Conservation (phyloP, 1,140 invertebrate species). For the Drosophila ironensis region DNA sequence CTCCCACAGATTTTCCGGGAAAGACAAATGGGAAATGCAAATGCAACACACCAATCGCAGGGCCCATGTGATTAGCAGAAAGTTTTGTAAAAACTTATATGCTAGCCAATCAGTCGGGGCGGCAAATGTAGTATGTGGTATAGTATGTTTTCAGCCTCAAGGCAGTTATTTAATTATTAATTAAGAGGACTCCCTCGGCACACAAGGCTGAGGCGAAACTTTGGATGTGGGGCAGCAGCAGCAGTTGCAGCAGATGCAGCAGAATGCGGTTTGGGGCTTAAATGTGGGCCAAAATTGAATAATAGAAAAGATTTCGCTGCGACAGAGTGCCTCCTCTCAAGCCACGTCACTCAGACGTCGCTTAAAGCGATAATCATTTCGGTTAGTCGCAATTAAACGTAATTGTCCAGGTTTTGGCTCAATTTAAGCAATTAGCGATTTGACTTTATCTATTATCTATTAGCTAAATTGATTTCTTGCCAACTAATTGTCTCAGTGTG, state of each 20-base stretch:
- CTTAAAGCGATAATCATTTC: not conserved
- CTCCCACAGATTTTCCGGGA: slow-evolving; percentile 3
- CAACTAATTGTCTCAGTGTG: not conserved
- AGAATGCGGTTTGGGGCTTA: slow-evolving; percentile 39
- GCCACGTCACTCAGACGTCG: slow-evolving; percentile 2
- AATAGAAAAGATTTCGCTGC: slow-evolving; percentile 32
- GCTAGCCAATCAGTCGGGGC: not conserved
- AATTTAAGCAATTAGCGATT: too few relatives aligned
- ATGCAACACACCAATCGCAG: slow-evolving; percentile 11
- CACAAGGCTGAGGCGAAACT: slow-evolving; percentile 43
- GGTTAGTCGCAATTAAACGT: too few relatives aligned
- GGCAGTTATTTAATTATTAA: slow-evolving; percentile 37
- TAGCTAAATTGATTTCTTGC: too few relatives aligned
- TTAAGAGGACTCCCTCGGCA: slow-evolving; percentile 10
- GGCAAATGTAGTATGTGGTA: not conserved
- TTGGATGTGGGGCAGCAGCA: slow-evolving; percentile 35
- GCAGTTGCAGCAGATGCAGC: slow-evolving; percentile 10
- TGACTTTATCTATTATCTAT: too few relatives aligned
- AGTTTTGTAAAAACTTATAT: slow-evolving; percentile 9
- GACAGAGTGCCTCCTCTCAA: slow-evolving; percentile 1
- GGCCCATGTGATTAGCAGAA: slow-evolving; percentile 22
- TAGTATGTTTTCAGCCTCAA: not conserved
- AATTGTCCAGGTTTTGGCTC: too few relatives aligned
- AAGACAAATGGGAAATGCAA: slow-evolving; percentile 18
- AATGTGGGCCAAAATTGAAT: slow-evolving; percentile 44